These are phyloP conservation scores for Magallana gigas DNA, from an alignment of 1,140 invertebrate species.

Conservation along the genomic window DNA sequence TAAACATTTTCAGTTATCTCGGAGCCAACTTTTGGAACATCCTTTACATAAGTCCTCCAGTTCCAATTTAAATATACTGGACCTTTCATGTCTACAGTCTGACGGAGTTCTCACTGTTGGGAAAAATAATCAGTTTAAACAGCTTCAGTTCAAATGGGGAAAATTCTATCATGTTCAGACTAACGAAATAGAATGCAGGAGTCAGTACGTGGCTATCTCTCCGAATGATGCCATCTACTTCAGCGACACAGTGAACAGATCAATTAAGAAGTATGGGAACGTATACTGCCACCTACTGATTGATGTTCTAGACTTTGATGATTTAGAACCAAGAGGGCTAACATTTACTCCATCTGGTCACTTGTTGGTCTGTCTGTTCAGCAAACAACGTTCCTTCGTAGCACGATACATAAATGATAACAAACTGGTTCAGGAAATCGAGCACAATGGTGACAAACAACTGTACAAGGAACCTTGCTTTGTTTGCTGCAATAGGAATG, in stretches of 20 bases:
- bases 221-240: neutral
- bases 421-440: neutral
- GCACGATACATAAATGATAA: neutral
- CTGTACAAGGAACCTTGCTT: neutral
- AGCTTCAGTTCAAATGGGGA: neutral
- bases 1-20: no score
- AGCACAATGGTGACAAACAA: neutral
- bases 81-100: neutral
- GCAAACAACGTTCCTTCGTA: neutral
- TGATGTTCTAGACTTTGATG: neutral
- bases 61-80: no score
- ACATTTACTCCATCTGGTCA: neutral
- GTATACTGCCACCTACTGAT: neutral
- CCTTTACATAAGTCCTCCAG: no score
- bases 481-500: neutral
- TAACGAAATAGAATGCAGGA: neutral
- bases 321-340: neutral
- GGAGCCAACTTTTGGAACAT: no score
- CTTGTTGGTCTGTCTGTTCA: neutral
- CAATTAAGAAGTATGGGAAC: neutral
- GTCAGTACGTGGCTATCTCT: neutral
- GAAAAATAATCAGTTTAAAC: neutral
- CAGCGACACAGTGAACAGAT: neutral
- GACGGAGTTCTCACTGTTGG: neutral
- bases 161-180: neutral